These are phyloP conservation scores for Cladorhizidae sp. DNA, from an alignment of 37 sponge, comb jelly and placozoan species.

Conservation along the genomic window DNA sequence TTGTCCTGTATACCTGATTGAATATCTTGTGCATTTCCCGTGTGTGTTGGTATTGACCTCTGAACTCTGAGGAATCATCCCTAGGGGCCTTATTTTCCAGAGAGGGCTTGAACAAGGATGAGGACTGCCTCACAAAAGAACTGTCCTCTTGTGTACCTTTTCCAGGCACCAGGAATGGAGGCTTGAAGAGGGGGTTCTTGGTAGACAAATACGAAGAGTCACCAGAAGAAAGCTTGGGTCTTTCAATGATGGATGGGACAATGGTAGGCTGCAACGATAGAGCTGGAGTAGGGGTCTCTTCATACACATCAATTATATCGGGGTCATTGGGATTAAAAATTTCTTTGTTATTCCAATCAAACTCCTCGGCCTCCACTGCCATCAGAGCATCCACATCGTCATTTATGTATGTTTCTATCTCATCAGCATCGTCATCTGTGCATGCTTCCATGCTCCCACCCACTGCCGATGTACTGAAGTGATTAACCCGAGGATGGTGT, in stretches of 20 bases:
- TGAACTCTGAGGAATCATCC: conserved; percentile 45
- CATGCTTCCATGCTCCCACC: too few relatives aligned
- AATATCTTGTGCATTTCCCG: conserved; percentile 49
- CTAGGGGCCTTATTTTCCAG: neutral
- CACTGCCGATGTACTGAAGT: too few relatives aligned
- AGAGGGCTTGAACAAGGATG: neutral
- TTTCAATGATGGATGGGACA: neutral
- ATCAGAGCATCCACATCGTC: neutral
- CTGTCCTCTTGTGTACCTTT: neutral
- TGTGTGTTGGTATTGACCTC: conserved; percentile 58
- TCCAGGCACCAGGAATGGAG: conserved; percentile 1
- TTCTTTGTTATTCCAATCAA: neutral
- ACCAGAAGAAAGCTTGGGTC: neutral
- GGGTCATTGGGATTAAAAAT: neutral
- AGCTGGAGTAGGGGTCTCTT: too few relatives aligned
- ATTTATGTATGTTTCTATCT: neutral
- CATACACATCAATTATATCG: neutral
- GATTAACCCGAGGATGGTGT: too few relatives aligned
- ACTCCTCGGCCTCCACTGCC: too few relatives aligned
- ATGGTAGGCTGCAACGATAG: neutral
- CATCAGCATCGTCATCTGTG: too few relatives aligned
- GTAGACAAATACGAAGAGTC: neutral
- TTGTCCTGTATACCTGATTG: conserved; percentile 9
- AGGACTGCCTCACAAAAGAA: too few relatives aligned
- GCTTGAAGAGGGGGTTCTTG: neutral